Percentiles rank a stretch among this genome's conserved stretches.
phyloP scores from a whole-genome alignment of 2,888 invertebrate genomes.

The Synanthedon tipuliformis region DNA sequence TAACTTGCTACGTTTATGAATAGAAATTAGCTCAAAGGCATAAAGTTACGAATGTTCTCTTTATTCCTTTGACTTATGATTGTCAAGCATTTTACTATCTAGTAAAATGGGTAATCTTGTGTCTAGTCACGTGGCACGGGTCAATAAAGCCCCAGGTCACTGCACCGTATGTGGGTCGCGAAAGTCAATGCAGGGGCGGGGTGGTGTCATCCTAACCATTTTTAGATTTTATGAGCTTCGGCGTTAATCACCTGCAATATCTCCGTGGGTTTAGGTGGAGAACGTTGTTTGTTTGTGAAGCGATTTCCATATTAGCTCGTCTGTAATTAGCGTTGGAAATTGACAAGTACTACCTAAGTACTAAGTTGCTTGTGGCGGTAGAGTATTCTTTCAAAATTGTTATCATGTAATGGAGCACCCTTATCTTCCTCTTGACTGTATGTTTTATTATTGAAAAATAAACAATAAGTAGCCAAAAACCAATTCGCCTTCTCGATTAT shows the following conservation, averaged over 20 bases:
- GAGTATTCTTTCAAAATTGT: neutral
- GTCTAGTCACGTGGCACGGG: conserved; percentile 25
- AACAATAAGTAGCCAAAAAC: too few relatives aligned
- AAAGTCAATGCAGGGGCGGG: conserved; percentile 7
- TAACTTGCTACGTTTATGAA: too few relatives aligned
- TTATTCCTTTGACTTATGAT: too few relatives aligned
- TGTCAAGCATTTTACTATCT: too few relatives aligned
- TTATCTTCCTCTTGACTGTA: neutral
- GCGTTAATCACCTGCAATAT: neutral
- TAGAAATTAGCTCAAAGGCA: too few relatives aligned
- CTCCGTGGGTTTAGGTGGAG: neutral
- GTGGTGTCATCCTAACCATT: neutral
- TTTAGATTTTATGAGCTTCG: neutral
- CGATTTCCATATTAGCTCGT: too few relatives aligned
- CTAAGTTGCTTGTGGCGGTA: too few relatives aligned
- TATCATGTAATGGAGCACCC: neutral
- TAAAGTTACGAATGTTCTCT: too few relatives aligned
- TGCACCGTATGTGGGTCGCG: conserved; percentile 44
- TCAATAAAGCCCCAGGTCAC: conserved; percentile 27
- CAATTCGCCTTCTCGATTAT: too few relatives aligned
- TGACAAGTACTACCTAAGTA: too few relatives aligned
- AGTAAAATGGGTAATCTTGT: conserved; percentile 2
- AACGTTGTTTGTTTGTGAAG: neutral
- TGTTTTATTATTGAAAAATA: neutral
- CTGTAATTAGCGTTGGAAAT: too few relatives aligned